These are phyloP conservation scores for Brachylomia viminalis DNA, from an alignment of 2,888 invertebrate genomes.

Conservation along the genomic window DNA sequence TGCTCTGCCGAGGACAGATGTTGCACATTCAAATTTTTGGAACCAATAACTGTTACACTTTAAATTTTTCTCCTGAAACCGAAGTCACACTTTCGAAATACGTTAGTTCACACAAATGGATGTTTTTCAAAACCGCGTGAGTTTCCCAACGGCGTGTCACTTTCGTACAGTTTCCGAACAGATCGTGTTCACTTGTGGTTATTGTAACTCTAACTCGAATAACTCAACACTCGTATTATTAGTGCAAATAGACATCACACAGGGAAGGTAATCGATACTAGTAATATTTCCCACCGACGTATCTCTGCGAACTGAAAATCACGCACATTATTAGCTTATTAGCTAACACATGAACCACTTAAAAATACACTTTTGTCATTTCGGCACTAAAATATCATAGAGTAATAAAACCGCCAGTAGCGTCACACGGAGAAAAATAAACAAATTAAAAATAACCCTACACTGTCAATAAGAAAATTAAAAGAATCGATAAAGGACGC, in stretches of 20 bases:
- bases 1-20: conserved; percentile 48
- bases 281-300: conserved; percentile 82
- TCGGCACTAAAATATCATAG: conserved; percentile 75
- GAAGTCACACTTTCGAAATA: conserved; percentile 76
- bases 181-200: conserved; percentile 89
- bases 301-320: conserved; percentile 85
- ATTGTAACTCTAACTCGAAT: conserved; percentile 83
- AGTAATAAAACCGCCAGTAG: conserved; percentile 66
- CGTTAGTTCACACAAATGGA: conserved; percentile 75
- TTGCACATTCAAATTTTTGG: conserved; percentile 60
- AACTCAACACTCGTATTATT: conserved; percentile 83
- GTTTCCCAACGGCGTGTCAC: conserved; percentile 87
- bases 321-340: conserved; percentile 77
- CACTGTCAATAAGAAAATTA: conserved; percentile 70
- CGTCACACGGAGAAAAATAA: conserved; percentile 49
- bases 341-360: conserved; percentile 73
- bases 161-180: conserved; percentile 84
- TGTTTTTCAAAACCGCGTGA: conserved; percentile 85
- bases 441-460: conserved; percentile 60
- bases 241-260: conserved; percentile 84
- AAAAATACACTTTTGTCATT: conserved; percentile 71
- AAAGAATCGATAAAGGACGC: conserved; percentile 71
- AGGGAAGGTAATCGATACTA: conserved; percentile 87
- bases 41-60: conserved; percentile 71
- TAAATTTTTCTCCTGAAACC: conserved; percentile 66